Evolutionary conservation across 2,888 invertebrate genomes (phyloP), one percentile per base, ranked within the genome.

Genomic region (Noctua pronuba): DNA sequence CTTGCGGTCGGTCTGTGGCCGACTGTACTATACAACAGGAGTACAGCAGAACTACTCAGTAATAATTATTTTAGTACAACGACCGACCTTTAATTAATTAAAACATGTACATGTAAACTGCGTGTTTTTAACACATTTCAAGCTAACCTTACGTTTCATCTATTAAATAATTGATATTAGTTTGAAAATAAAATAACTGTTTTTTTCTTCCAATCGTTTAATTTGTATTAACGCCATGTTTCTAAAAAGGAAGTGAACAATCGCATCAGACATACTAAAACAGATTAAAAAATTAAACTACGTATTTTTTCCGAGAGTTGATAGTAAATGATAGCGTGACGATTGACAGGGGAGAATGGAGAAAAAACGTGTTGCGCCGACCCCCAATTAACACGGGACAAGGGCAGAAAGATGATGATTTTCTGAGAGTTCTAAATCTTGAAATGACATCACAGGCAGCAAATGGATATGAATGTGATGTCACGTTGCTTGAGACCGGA

Each of bases 381-480:
- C 49, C 49, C 49, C 49, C 49, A 49, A 21, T 8, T 49, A 49
- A 49, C 3, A 49, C 21, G 21, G 46, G 7, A 49, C 21, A 49
- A 49, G 49, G 21, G 21, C 49, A 21, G 49, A 21, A 49, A 49
- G 49, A 49, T 21, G 49, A 49, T 0, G 21, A 66, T 49, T 75
- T 88, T 83, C 75, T 66, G 55, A 79, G 78, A 79, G 49, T 86
- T 79, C 77, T 83, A 79, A 71, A 78, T 83, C 73, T 68, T 74
- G 44, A 81, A 60, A 85, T 92, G 93, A 92, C 91, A 91, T 94
- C 92, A 94, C 90, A 84, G 75, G 84, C 86, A 79, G 83, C 74
- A 77, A 73, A 83, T 87, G 73, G 65, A 88, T 88, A 89, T 92
- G 92, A 93, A 88, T 88, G 90, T 94, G 93, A 93, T 92, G 92